Evolutionary conservation across 2,888 invertebrate genomes (phyloP).

Genomic region (Conistra vaccinii): DNA sequence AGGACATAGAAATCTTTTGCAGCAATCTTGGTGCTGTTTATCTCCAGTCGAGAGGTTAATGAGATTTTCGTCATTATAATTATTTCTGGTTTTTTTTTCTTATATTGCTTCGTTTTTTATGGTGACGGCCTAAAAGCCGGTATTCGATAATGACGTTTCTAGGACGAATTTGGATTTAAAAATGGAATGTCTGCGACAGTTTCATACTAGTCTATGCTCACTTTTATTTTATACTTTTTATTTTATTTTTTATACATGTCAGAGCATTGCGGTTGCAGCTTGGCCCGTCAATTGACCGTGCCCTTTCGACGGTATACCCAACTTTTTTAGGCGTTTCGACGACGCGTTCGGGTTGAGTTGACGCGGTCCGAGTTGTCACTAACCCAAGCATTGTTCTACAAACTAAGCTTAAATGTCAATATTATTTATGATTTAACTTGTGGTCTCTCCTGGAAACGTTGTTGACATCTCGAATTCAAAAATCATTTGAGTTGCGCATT

Average conservation of each 20-base stretch:
- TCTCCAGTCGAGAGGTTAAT: slow-evolving; percentile 49
- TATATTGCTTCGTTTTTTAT: not conserved
- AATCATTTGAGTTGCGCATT: not conserved
- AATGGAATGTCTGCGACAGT: not conserved
- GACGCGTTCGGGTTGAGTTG: too few relatives aligned
- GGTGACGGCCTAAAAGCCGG: not conserved
- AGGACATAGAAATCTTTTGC: slow-evolving; percentile 70
- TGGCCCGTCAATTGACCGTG: too few relatives aligned
- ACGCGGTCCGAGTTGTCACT: too few relatives aligned
- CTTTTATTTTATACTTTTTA: not conserved
- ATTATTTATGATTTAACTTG: not conserved
- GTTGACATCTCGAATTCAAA: not conserved
- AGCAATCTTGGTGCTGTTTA: slow-evolving; percentile 40
- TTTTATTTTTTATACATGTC: not conserved
- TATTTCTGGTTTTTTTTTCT: not conserved
- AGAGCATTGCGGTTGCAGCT: too few relatives aligned
- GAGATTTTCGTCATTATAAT: slow-evolving; percentile 42
- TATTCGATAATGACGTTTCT: not conserved
- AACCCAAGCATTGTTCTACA: not conserved
- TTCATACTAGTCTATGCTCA: not conserved
- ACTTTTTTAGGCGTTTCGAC: too few relatives aligned
- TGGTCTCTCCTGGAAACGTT: not conserved
- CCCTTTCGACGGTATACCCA: too few relatives aligned
- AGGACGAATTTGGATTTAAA: not conserved
- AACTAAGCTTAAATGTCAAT: not conserved